phyloP scores from a whole-genome alignment of 1,140 invertebrate species.

The Drosophila nikananu region DNA sequence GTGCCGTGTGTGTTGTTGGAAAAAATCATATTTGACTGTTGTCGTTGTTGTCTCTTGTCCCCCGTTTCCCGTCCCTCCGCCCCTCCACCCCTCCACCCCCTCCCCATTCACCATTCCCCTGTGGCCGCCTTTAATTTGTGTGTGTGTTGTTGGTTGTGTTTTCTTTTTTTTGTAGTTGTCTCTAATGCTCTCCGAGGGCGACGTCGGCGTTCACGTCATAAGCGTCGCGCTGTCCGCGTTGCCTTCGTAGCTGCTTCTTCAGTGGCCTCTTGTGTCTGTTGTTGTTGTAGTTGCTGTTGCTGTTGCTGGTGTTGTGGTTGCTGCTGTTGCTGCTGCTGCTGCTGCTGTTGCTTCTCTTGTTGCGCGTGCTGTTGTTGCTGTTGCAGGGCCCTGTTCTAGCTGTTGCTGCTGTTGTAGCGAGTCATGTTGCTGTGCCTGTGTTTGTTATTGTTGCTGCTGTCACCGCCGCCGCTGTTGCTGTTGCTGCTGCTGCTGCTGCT shows the following conservation, averaged over 20 bases:
- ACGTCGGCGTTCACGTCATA: constrained; percentile 57
- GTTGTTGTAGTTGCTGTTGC: not conserved
- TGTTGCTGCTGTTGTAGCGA: constrained; percentile 6
- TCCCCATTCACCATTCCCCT: not conserved
- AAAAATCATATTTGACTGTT: constrained; percentile 76
- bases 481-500: not conserved
- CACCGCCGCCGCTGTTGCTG: not conserved
- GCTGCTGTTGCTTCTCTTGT: constrained; percentile 1
- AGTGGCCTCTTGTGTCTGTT: constrained; percentile 22
- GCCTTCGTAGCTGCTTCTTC: constrained; percentile 12
- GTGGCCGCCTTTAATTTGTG: constrained; percentile 69
- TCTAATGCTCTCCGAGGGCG: constrained; percentile 80
- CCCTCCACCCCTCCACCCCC: not conserved
- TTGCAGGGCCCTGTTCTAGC: constrained; percentile 2
- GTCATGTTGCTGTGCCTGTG: constrained; percentile 5
- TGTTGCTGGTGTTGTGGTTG: constrained; percentile 8
- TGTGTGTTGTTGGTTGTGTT: constrained; percentile 16
- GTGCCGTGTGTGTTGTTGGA: constrained; percentile 48
- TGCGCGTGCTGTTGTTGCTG: not conserved
- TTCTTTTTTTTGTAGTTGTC: constrained; percentile 53
- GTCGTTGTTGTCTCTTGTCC: constrained; percentile 35
- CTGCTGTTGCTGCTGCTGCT: constrained; percentile 1
- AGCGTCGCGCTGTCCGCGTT: constrained; percentile 33
- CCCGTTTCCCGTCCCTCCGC: not conserved
- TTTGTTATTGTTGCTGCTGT: not conserved